phyloP scores from a whole-genome alignment of 2,113 vertebrate genomes.

The Tonatia bakeri region DNA sequence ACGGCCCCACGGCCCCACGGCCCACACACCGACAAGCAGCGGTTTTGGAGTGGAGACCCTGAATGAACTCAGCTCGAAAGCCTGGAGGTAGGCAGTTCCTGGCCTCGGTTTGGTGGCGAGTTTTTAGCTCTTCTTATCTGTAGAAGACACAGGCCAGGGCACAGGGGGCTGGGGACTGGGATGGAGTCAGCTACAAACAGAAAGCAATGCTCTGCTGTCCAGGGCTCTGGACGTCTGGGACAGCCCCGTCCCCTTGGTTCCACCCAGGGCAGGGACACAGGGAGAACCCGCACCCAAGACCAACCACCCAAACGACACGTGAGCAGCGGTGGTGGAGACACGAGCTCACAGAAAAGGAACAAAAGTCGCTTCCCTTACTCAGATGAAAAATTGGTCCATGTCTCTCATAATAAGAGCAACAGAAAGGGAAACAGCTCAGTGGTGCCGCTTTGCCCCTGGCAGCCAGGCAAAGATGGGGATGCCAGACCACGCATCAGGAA shows the following conservation, averaged over 20 bases:
- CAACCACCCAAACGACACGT: not conserved
- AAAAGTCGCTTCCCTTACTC: not conserved
- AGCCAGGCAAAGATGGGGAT: not conserved
- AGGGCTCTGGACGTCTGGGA: not conserved
- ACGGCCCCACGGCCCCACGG: rapidly evolving
- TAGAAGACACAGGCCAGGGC: not conserved
- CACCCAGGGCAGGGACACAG: not conserved
- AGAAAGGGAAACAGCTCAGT: not conserved
- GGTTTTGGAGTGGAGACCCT: not conserved
- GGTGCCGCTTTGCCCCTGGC: not conserved
- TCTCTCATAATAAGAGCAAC: not conserved
- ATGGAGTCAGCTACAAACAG: not conserved
- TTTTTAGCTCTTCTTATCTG: not conserved
- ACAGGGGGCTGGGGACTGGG: not conserved
- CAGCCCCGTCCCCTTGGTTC: not conserved
- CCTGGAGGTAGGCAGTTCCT: not conserved
- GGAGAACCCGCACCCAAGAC: not conserved
- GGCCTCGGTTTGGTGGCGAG: not conserved
- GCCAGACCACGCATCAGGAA: not conserved
- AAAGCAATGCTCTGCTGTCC: not conserved
- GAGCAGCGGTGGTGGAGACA: not conserved
- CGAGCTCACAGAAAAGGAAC: not conserved
- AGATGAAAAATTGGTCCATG: not conserved
- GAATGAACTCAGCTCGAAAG: not conserved
- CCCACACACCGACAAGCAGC: not conserved